Percentiles rank a stretch among this genome's conserved stretches.
phyloP scores from a whole-genome alignment of 2,888 invertebrate genomes.

The Heterodera filipjevi region DNA sequence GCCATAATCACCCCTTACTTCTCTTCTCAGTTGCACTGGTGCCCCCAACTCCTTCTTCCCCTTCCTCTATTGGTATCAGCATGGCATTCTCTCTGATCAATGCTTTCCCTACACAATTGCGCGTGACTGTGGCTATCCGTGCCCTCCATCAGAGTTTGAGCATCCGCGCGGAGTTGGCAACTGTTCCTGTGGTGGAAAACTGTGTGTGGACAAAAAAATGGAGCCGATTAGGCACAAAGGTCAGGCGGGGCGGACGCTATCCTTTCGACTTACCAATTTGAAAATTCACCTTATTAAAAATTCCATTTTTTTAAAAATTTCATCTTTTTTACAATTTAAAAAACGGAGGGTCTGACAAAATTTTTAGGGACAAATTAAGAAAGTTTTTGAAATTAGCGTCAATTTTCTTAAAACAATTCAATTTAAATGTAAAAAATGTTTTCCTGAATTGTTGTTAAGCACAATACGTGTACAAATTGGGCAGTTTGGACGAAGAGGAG shows the following conservation, averaged over 20 bases:
- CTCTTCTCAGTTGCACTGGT: conserved; percentile 33
- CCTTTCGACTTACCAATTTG: too few relatives aligned
- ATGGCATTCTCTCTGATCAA: conserved; percentile 30
- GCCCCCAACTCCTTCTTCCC: conserved; percentile 37
- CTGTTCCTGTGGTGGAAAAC: conserved; percentile 10
- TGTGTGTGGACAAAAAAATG: conserved; percentile 2
- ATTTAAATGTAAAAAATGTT: too few relatives aligned
- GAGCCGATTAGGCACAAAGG: neutral
- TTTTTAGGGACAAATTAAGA: too few relatives aligned
- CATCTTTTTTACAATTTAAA: too few relatives aligned
- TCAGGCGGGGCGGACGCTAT: neutral
- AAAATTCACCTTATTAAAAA: too few relatives aligned
- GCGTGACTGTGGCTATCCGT: conserved; percentile 35
- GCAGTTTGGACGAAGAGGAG: conserved; percentile 31
- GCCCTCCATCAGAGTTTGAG: conserved; percentile 31
- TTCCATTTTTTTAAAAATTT: too few relatives aligned
- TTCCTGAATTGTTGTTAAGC: conserved; percentile 18
- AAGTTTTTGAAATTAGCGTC: too few relatives aligned
- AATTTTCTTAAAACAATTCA: too few relatives aligned
- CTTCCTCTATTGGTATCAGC: conserved; percentile 33
- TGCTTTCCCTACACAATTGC: conserved; percentile 38
- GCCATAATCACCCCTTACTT: too few relatives aligned
- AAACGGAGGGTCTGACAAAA: too few relatives aligned
- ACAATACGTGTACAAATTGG: conserved; percentile 37
- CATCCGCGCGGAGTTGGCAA: conserved; percentile 35